Evolutionary conservation across 35 echinoderm and acorn worm genomes (phyloP), one percentile per base, ranked within the genome.

Genomic region (Chiridota heheva): DNA sequence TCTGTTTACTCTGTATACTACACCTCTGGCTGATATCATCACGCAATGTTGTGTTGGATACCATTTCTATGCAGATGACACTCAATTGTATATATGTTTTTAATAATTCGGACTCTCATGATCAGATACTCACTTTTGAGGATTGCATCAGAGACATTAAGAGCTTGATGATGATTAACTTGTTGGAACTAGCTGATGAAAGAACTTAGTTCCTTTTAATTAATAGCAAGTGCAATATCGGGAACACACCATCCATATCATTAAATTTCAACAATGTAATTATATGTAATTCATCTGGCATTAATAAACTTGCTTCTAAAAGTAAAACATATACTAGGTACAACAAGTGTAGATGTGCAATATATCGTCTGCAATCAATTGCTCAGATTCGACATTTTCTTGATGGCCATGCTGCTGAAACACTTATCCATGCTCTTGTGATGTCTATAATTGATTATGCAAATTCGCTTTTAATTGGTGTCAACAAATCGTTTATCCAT

Each of bases 11-110:
- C 32, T 7, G 58, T 60, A 60, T 60, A 60, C 7, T 22, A 6
- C 58, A 18, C 18, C 58, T 18, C 58, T 13, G 58, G 58, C 58
- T 60, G 58, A 60, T 60, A 18, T 60, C 58, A 60, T 60, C 18
- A 60, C 18, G n/a, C n/a, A n/a, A n/a, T n/a, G n/a, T n/a, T 60
- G 58, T 60, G 58, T 60, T 30, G 8, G 58, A 60, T 60, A 60
- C 58, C 7, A 60, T 60, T 60, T 60, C 58, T 60, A 12, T 60
- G 58, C 58, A 2, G 12, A 60, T 60, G 58, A 60, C 58, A 60
- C 58, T 60, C 58, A 12, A 60, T 60, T 6, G 3, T 60, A 60
- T 30, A 60, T 60, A 7, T n/a, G n/a, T n/a, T n/a, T n/a, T n/a
- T 60, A 60, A 60, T 60, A 30, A 30, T 30, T 60, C 58, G 25